Base-by-base conservation (phyloP, 92 coral and sea anemone genomes). In the Heteractis magnifica region DNA sequence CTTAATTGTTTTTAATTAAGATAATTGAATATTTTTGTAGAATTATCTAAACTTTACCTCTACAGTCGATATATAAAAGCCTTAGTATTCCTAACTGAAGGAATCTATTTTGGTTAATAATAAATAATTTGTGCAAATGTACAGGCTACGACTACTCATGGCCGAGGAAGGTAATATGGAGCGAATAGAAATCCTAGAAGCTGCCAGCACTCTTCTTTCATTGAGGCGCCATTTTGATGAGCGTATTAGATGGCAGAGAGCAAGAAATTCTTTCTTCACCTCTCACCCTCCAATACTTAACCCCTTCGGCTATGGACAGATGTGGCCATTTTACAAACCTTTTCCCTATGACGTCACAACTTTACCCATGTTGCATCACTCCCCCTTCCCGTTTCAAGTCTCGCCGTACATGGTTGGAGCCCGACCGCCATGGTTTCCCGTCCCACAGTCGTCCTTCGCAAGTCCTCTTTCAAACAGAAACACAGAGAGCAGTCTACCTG, bases 201-300 rank as follows among this genome's bases (percentile, higher is more conserved):
- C 88, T 4, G 88, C 88, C 10, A 68, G 81, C 50, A 78, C 88
- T 6, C 77, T 85, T 15, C 23, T 85, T 51, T 71, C 65, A 52
- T 51, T 85, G 16, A 76, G 83, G 51, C 76, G 83, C 4, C 81
- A 78, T 10, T 64, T 56, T 11, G 83, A 85, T 1, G 81, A 85
- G 20, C 83, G 88, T 23, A 85, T 56, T 23, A 83, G 82, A 64
- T 85, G 83, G 83, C 88, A 85, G 41, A 72, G 74, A 81, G 48
- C 73, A 21, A 44, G 84, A 68, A 82, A 19, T 65, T 44, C 53
- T 18, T 23, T 65, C 81, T 52, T 12, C 56, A n/a, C 51, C 23
- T 52, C 75, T 56, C 81, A 77, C 9, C 82, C 82, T 13, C 21
- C 64, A 14, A 41, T 82, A 16, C 52, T 75, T 21, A 82, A 74